Percentiles rank a stretch among this genome's conserved stretches.
Conservation (phyloP, 2,797 vertebrate species). For the Nannoperca obscura region DNA sequence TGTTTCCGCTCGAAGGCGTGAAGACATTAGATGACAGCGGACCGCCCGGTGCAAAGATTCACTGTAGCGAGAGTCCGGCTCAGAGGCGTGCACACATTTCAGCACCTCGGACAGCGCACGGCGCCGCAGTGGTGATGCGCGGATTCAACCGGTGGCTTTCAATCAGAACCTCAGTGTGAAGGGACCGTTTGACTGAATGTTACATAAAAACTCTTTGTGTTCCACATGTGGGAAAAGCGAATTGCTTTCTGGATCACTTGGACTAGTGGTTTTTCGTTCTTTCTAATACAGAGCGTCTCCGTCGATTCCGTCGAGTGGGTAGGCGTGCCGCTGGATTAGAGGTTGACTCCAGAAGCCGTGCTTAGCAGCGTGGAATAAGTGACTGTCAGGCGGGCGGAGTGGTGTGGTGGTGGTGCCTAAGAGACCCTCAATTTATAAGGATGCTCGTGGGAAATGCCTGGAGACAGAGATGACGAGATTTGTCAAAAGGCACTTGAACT, state of each 20-base stretch:
- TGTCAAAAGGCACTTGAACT: conserved; percentile 98
- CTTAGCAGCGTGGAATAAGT: conserved; percentile 64
- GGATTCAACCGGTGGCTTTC: conserved; percentile 86
- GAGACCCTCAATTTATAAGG: conserved; percentile 90
- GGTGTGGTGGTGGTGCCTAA: conserved; percentile 81
- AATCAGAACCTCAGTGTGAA: conserved; percentile 36
- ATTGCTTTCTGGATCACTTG: conserved; percentile 40
- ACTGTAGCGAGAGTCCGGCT: conserved; percentile 35
- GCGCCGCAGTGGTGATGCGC: conserved; percentile 69
- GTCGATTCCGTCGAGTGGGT: conserved; percentile 46
- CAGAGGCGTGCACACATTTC: conserved; percentile 58
- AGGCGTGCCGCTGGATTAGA: conserved; percentile 71
- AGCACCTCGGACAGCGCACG: conserved; percentile 79
- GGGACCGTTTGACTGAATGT: conserved; percentile 13
- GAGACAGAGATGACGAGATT: conserved; percentile 98
- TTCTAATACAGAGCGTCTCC: conserved; percentile 14
- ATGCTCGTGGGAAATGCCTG: conserved; percentile 99
- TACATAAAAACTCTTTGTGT: conserved; percentile 28
- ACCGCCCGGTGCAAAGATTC: neutral
- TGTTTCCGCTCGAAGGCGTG: neutral
- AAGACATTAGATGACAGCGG: neutral
- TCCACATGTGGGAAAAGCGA: conserved; percentile 21
- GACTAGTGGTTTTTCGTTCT: conserved; percentile 8
- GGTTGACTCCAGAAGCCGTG: conserved; percentile 49
- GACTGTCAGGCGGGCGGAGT: conserved; percentile 73